A percentile compares a stretch with the other conserved stretches of the same genome.
Evolutionary conservation across 1,140 invertebrate species (phyloP).

Genomic region (Lanistes nyassanus): DNA sequence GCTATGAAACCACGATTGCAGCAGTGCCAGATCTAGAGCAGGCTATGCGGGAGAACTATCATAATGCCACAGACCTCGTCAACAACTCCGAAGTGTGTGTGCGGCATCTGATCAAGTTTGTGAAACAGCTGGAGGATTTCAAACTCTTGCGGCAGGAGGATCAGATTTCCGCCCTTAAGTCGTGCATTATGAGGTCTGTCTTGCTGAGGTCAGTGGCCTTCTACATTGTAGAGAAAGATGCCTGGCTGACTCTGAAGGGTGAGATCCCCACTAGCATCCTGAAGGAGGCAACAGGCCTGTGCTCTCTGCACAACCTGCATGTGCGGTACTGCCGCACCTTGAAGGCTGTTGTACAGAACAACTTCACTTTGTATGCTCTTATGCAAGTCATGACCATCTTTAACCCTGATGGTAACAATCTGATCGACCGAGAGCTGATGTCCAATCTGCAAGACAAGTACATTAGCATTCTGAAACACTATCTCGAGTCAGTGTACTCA

Average conservation of each 20-base stretch:
- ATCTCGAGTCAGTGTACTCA: constrained; percentile 83
- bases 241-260: constrained; percentile 54
- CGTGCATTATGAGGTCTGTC: constrained; percentile 53
- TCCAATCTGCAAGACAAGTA: constrained; percentile 82
- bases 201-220: constrained; percentile 55
- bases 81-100: constrained; percentile 59
- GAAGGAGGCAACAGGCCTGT: constrained; percentile 57
- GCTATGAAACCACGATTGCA: constrained; percentile 34
- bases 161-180: constrained; percentile 52
- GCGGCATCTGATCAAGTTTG: constrained; percentile 55
- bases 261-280: constrained; percentile 61
- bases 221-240: constrained; percentile 53
- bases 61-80: constrained; percentile 49
- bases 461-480: constrained; percentile 86
- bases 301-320: constrained; percentile 61
- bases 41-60: constrained; percentile 40
- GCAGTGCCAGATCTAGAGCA: constrained; percentile 27
- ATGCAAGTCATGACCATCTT: constrained; percentile 85
- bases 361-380: constrained; percentile 80
- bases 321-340: constrained; percentile 57
- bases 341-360: constrained; percentile 56
- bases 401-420: constrained; percentile 80
- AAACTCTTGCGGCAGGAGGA: constrained; percentile 49
- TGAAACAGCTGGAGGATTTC: constrained; percentile 58
- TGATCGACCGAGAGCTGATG: constrained; percentile 81